A percentile compares a stretch with the other conserved stretches of the same genome.
Conservation (phyloP, 2,113 vertebrate genomes). For the Bungarus multicinctus region DNA sequence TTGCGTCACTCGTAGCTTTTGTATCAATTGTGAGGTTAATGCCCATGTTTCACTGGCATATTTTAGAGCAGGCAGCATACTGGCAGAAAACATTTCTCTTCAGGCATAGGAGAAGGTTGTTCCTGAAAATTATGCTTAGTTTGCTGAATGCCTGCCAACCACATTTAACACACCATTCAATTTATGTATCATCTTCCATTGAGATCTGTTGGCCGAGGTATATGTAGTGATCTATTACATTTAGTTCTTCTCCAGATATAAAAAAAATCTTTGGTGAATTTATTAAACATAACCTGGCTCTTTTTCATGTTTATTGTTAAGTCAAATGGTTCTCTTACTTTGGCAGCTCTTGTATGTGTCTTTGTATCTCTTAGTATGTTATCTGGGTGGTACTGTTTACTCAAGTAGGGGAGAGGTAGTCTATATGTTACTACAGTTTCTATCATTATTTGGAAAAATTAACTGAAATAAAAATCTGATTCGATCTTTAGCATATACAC, state of each 20-base stretch:
- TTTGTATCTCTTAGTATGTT: background rate
- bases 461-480: background rate
- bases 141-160: background rate
- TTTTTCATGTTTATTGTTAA: too few species aligned
- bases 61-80: background rate
- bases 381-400: background rate
- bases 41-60: background rate
- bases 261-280: too few species aligned
- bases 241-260: too few species aligned
- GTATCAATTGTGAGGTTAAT: background rate
- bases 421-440: background rate
- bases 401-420: background rate
- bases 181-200: too few species aligned
- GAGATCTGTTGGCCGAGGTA: too few species aligned
- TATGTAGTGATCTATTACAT: too few species aligned
- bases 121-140: background rate
- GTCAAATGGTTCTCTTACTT: too few species aligned
- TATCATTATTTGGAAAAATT: background rate
- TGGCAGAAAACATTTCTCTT: background rate
- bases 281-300: too few species aligned
- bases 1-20: background rate
- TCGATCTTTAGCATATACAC: background rate
- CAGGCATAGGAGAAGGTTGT: background rate
- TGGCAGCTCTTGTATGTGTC: too few species aligned
- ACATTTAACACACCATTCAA: background rate